Percentiles rank a stretch among this genome's conserved stretches.
phyloP scores from a whole-genome alignment of 2,113 vertebrate species.

The Myrmophylax atrothorax region DNA sequence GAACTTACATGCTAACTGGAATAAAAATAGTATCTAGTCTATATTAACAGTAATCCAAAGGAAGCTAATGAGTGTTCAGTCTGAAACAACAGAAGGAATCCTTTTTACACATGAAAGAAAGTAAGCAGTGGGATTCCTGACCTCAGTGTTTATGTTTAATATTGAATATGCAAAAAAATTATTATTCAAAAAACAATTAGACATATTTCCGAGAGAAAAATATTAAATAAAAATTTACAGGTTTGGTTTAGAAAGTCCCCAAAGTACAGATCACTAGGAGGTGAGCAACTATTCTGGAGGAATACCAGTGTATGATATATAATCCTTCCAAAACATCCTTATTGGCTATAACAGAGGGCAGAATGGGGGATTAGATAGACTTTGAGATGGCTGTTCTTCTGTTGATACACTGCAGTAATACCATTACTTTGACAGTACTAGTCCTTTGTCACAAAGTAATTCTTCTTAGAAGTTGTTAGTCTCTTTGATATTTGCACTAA shows the following conservation, averaged over 20 bases:
- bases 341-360: constrained; percentile 7
- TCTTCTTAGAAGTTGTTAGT: constrained; percentile 40
- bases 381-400: constrained; percentile 21
- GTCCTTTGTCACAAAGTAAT: constrained; percentile 4
- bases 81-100: background rate
- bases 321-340: background rate
- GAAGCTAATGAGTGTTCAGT: background rate
- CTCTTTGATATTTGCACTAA: constrained; percentile 16
- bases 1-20: background rate
- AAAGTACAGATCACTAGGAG: background rate
- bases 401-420: constrained; percentile 60
- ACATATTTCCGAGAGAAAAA: background rate
- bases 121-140: background rate
- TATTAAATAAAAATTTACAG: background rate
- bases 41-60: background rate
- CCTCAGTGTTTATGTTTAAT: background rate
- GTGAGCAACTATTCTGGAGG: background rate
- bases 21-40: background rate
- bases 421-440: constrained; percentile 33
- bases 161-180: background rate
- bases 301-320: constrained; percentile 8
- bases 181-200: background rate
- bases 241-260: background rate
- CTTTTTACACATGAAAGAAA: background rate
- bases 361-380: background rate